phyloP scores from a whole-genome alignment of 2,797 vertebrate species.

The Heterohyrax brucei region DNA sequence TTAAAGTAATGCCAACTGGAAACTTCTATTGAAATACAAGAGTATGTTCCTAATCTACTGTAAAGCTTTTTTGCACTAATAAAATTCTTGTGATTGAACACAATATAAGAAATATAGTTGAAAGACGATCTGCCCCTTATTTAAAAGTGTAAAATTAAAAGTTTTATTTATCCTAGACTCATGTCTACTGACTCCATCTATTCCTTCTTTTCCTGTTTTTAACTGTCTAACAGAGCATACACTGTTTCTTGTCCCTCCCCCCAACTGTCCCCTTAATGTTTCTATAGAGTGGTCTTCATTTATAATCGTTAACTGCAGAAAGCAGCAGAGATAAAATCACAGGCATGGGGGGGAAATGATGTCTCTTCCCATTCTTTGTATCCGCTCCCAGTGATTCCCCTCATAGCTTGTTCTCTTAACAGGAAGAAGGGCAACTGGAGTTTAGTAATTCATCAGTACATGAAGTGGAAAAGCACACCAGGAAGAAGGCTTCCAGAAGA shows the following conservation, averaged over 20 bases:
- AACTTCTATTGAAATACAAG: conserved; percentile 24
- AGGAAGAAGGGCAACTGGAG: conserved; percentile 61
- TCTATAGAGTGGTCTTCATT: background rate
- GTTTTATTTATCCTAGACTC: background rate
- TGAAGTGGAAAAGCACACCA: conserved; percentile 36
- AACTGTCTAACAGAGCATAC: background rate
- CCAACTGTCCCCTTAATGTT: too few species aligned
- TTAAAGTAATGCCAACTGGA: background rate
- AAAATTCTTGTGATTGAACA: background rate
- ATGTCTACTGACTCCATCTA: background rate
- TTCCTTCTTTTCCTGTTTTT: background rate
- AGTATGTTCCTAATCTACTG: background rate
- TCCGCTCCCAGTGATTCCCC: background rate
- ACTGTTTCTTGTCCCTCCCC: background rate
- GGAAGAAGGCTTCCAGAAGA: conserved; percentile 77
- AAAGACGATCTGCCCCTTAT: background rate
- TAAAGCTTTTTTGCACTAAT: conserved; percentile 29
- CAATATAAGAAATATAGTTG: background rate
- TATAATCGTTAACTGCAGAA: background rate
- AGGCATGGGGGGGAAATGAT: background rate
- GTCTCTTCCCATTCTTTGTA: background rate
- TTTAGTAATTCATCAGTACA: conserved; percentile 53
- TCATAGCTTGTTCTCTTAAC: background rate
- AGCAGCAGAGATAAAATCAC: background rate
- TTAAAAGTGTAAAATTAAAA: conserved; percentile 40